A percentile compares a stretch with the other conserved stretches of the same genome.
These are phyloP conservation scores for Bombus impatiens DNA, from an alignment of 1,140 invertebrate species.

Conservation along the genomic window DNA sequence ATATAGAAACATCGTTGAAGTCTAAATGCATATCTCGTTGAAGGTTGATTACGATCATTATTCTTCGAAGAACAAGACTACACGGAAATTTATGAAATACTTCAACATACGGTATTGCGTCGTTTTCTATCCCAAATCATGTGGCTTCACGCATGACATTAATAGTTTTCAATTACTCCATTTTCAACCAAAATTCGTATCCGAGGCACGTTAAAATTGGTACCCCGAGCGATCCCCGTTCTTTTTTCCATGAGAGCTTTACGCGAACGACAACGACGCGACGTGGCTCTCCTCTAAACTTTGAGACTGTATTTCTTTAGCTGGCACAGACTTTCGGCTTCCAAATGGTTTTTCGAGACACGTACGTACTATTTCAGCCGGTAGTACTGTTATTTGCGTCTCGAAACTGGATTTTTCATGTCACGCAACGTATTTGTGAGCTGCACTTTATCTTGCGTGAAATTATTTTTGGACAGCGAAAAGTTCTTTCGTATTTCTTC, in stretches of 20 bases:
- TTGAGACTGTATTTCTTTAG: slow-evolving; percentile 5
- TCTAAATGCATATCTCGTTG: background rate
- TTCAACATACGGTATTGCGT: background rate
- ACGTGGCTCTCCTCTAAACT: background rate
- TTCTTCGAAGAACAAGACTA: background rate
- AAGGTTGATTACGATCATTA: background rate
- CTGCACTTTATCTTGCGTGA: background rate
- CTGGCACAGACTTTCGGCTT: background rate
- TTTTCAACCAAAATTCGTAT: slow-evolving; percentile 25
- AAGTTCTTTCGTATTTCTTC: background rate
- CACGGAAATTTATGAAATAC: background rate
- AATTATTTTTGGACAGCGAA: background rate
- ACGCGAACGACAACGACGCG: background rate
- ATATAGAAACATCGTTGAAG: background rate
- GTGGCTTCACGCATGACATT: background rate
- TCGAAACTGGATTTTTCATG: slow-evolving; percentile 32
- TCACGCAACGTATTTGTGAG: background rate
- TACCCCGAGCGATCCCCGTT: background rate
- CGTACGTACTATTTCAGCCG: slow-evolving; percentile 13
- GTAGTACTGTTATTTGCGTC: slow-evolving; percentile 16
- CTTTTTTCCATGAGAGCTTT: background rate
- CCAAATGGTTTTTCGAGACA: slow-evolving; percentile 7
- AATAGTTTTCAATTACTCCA: slow-evolving; percentile 21
- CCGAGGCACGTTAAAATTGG: slow-evolving; percentile 35
- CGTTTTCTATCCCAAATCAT: background rate